These are phyloP conservation scores for Coryphaenoides rupestris DNA, from an alignment of 2,113 vertebrate species.

Conservation along the genomic window DNA sequence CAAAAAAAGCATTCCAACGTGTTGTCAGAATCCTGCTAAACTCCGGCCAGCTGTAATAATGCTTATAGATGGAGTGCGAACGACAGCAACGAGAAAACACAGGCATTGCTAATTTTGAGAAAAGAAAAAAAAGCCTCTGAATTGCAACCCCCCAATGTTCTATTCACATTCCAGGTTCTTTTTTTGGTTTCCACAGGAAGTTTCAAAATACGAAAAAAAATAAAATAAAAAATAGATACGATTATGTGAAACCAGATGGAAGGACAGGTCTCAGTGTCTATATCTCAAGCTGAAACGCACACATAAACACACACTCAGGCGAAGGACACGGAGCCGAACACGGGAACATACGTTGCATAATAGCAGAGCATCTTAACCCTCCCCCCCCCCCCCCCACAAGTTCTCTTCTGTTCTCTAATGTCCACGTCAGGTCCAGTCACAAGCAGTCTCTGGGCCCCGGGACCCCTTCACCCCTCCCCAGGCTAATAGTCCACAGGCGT, in stretches of 20 bases:
- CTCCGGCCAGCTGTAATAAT: conserved; percentile 7
- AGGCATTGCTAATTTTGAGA: conserved; percentile 32
- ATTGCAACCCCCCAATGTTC: background rate
- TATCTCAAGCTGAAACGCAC: conserved; percentile 24
- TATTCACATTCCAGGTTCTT: conserved; percentile 25
- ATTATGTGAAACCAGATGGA: conserved; percentile 54
- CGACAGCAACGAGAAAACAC: conserved; percentile 41
- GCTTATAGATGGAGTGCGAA: conserved; percentile 38
- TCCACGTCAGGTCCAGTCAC: too few species aligned
- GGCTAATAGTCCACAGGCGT: conserved; percentile 86
- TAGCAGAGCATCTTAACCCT: too few species aligned
- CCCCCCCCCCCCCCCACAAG: too few species aligned
- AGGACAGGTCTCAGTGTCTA: conserved; percentile 43
- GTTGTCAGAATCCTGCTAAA: conserved; percentile 5
- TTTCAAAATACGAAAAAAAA: conserved; percentile 54
- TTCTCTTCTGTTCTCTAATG: too few species aligned
- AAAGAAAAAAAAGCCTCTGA: conserved; percentile 28
- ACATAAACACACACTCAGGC: too few species aligned
- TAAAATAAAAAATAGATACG: conserved; percentile 53
- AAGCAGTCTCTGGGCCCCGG: too few species aligned
- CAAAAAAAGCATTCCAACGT: too few species aligned
- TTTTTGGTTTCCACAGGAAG: conserved; percentile 64
- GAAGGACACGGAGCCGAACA: too few species aligned
- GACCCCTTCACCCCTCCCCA: too few species aligned
- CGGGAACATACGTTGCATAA: background rate